Evolutionary conservation across 2,888 invertebrate species (phyloP), one percentile per base, ranked within the genome.

Genomic region (Melanostoma scalare): DNA sequence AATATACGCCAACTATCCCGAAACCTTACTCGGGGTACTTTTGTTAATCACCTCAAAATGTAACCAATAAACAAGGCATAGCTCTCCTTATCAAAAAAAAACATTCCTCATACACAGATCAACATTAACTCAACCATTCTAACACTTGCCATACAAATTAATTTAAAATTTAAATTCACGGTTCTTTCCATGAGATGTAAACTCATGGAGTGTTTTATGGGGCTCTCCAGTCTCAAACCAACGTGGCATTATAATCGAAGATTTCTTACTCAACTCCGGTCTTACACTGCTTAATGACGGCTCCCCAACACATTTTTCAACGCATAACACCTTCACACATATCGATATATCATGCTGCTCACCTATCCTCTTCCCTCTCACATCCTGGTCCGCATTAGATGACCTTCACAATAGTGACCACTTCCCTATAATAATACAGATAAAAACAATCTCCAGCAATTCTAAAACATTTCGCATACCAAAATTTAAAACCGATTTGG

Each of bases 101-200:
- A 20, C 9, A 61, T 77, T 0, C 63, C 61, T 10, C 71, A 77
- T 4, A 46, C 6, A 46, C 48, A n/a, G 4, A 46, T 71, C 4
- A 9, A 38, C 8, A 63, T 44, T 42, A 46, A 46, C 31, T 77
- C 1, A 20, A 20, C 63, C 31, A n/a, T 3, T 44, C 9, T 35
- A 35, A n/a, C n/a, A n/a, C n/a, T n/a, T n/a, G n/a, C n/a, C n/a
- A n/a, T n/a, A n/a, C n/a, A n/a, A n/a, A n/a, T n/a, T n/a, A n/a
- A n/a, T n/a, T n/a, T n/a, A n/a, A n/a, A n/a, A n/a, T n/a, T 53
- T 10, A 53, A 36, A 68, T 53, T 50, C 36, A 40, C 68, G 3
- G 36, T 68, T 6, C 33, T 53, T 9, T 38, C 56, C 31, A n/a
- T 74, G 73, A 6, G 63, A 73, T 46, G 20, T 69, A 33, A 73